phyloP scores from a whole-genome alignment of 2,113 vertebrate genomes.

The Erythrocebus patas region DNA sequence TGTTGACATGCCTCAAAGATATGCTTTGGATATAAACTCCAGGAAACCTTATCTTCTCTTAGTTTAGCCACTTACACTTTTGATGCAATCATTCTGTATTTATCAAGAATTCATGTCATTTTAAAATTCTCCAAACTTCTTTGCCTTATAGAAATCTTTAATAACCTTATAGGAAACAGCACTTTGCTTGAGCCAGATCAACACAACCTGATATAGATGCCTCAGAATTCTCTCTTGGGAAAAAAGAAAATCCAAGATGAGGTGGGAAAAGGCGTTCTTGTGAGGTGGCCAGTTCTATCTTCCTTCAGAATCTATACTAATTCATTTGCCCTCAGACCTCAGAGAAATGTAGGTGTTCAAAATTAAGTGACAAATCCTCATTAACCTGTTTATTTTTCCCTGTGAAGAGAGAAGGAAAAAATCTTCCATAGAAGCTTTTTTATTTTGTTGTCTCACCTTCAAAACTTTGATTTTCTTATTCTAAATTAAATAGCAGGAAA shows the following conservation, averaged over 20 bases:
- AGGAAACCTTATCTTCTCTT: background rate
- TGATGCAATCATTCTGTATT: background rate
- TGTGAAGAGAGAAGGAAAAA: background rate
- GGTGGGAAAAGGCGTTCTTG: background rate
- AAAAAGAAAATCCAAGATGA: background rate
- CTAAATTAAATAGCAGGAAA: conserved; percentile 43
- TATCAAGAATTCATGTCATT: background rate
- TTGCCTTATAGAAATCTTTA: background rate
- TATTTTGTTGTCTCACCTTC: conserved; percentile 10
- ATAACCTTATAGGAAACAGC: background rate
- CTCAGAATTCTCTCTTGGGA: background rate
- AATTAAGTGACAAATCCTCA: background rate
- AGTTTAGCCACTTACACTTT: background rate
- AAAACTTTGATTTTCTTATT: conserved; percentile 49
- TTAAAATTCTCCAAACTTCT: background rate
- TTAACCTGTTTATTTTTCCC: conserved; percentile 6
- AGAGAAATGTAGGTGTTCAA: background rate
- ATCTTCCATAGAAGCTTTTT: background rate
- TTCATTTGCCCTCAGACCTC: background rate
- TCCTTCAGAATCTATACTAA: background rate
- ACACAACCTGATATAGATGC: background rate
- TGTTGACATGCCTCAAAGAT: background rate
- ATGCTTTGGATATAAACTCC: background rate
- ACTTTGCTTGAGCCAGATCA: background rate
- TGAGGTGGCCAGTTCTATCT: background rate